A percentile compares a stretch with the other conserved stretches of the same genome.
These are phyloP conservation scores for Lepas anatifera DNA, from an alignment of 2,888 invertebrate genomes.

Conservation along the genomic window DNA sequence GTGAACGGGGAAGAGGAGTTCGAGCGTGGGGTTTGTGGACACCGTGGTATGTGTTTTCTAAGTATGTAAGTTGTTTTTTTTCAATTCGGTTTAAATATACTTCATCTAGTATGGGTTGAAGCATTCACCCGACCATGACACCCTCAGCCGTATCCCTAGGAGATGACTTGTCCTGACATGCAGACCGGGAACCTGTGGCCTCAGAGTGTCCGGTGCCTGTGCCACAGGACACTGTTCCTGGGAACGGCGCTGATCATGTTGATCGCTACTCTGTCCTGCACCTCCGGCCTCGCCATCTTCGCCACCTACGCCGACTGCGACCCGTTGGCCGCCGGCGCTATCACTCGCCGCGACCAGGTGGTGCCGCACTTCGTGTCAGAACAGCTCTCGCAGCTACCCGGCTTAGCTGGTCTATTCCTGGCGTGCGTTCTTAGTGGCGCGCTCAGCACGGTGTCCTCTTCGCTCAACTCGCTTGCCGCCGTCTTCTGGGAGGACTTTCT, in stretches of 20 bases:
- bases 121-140: no score
- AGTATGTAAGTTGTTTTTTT: no score
- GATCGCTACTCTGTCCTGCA: constrained; percentile 70
- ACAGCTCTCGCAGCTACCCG: constrained; percentile 65
- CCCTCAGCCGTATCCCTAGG: no score
- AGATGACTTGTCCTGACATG: no score
- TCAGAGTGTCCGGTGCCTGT: neutral
- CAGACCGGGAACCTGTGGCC: no score
- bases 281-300: constrained; percentile 77
- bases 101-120: no score
- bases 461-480: constrained; percentile 70
- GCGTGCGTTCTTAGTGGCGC: constrained; percentile 86
- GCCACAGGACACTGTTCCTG: neutral
- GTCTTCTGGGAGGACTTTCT: constrained; percentile 76
- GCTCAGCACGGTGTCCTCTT: constrained; percentile 48
- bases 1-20: no score
- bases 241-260: constrained; percentile 60
- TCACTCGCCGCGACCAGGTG: constrained; percentile 61
- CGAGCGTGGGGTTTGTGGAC: no score
- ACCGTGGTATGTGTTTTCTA: no score
- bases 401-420: constrained; percentile 78
- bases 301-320: constrained; percentile 72
- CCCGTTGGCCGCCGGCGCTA: constrained; percentile 58
- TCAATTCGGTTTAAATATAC: no score
- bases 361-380: constrained; percentile 83